A percentile compares a stretch with the other conserved stretches of the same genome.
These are phyloP conservation scores for Odontomachus brunneus DNA, from an alignment of 1,140 invertebrate genomes.

Conservation along the genomic window DNA sequence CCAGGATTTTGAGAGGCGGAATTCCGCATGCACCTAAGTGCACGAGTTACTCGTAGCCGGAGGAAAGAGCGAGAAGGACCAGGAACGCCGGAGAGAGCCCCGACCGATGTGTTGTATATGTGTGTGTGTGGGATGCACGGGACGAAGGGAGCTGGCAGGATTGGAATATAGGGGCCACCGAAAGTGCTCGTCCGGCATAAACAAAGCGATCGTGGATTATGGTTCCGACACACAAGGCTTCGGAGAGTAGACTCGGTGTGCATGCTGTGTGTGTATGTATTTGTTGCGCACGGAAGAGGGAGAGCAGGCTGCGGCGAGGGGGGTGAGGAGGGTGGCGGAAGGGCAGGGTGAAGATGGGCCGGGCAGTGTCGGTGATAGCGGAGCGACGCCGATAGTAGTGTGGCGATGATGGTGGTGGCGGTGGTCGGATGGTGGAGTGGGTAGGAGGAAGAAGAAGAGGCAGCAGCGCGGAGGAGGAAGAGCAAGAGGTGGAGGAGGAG, in stretches of 20 bases:
- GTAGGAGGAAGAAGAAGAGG: slow-evolving; percentile 64
- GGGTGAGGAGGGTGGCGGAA: slow-evolving; percentile 44
- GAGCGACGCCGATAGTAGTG: slow-evolving; percentile 57
- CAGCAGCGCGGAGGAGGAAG: slow-evolving; percentile 60
- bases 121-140: not conserved
- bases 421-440: slow-evolving; percentile 64
- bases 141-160: not conserved
- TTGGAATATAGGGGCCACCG: slow-evolving; percentile 65
- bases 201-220: slow-evolving; percentile 71
- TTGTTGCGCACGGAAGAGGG: slow-evolving; percentile 30
- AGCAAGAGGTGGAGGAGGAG: slow-evolving; percentile 58
- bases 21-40: slow-evolving; percentile 73
- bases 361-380: slow-evolving; percentile 65
- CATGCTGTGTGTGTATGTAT: not conserved
- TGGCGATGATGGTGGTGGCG: slow-evolving; percentile 39
- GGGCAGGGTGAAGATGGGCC: slow-evolving; percentile 61
- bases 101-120: no score
- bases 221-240: slow-evolving; percentile 50
- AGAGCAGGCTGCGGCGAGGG: not conserved
- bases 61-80: not conserved
- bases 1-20: slow-evolving; percentile 73
- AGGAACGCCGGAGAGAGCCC: slow-evolving; percentile 9
- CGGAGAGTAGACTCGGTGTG: not conserved
- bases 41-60: slow-evolving; percentile 70
- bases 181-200: slow-evolving; percentile 73